phyloP scores from a whole-genome alignment of 1,140 invertebrate species.

The Camponotus floridanus region DNA sequence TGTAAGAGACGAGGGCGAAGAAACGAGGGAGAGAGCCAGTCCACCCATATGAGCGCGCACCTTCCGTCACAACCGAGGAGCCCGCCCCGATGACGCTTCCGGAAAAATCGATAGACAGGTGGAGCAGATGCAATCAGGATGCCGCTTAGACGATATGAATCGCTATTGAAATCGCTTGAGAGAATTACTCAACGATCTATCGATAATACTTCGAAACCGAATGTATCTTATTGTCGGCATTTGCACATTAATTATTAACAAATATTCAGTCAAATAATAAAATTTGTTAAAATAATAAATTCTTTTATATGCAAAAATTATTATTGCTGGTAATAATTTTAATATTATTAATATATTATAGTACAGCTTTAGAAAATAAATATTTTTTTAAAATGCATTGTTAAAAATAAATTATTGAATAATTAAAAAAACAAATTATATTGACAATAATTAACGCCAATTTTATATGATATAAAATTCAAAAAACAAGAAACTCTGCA shows the following conservation, averaged over 20 bases:
- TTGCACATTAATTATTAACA: neutral
- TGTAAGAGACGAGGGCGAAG: constrained; percentile 62
- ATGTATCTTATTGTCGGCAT: neutral
- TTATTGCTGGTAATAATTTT: too few species aligned
- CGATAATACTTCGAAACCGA: neutral
- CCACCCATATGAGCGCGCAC: constrained; percentile 70
- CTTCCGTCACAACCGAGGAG: constrained; percentile 58
- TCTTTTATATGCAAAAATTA: too few species aligned
- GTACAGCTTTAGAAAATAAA: too few species aligned
- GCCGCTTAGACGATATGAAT: constrained; percentile 33
- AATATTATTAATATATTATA: too few species aligned
- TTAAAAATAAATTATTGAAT: too few species aligned
- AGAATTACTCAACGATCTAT: neutral
- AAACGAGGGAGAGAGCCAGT: constrained; percentile 64
- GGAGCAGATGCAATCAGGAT: constrained; percentile 69
- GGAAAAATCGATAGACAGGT: constrained; percentile 78
- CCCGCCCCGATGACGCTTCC: constrained; percentile 61
- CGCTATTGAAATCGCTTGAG: neutral
- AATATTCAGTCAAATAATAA: neutral
- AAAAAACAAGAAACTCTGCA: neutral
- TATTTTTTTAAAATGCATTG: too few species aligned
- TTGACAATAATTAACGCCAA: neutral
- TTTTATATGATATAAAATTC: neutral
- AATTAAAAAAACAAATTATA: too few species aligned
- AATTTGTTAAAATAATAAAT: too few species aligned